A percentile compares a stretch with the other conserved stretches of the same genome.
Conservation (phyloP, 2,113 vertebrate species). For the Asarcornis scutulata region DNA sequence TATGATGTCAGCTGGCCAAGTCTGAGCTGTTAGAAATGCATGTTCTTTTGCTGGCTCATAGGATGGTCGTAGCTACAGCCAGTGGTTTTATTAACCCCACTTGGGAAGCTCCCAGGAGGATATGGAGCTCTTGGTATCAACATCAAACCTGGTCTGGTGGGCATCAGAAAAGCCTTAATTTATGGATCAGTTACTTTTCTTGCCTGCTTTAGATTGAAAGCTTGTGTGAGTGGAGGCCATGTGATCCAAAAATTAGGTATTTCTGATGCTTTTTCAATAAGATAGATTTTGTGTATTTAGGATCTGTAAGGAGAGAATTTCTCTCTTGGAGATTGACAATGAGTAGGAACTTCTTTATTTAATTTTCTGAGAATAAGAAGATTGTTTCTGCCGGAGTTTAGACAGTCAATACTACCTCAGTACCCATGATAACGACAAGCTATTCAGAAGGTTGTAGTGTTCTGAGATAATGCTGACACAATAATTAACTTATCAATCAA, state of each 20-base stretch:
- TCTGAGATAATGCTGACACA: conserved; percentile 16
- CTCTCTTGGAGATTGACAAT: neutral
- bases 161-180: too few species aligned
- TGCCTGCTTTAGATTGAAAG: too few species aligned
- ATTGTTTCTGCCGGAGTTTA: neutral
- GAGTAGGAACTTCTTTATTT: neutral
- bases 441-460: neutral
- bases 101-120: too few species aligned
- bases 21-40: neutral
- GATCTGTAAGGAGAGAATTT: neutral
- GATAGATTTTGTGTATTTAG: neutral
- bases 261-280: neutral
- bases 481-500: conserved; percentile 46
- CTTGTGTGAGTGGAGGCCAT: too few species aligned
- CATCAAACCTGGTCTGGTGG: too few species aligned
- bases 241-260: neutral
- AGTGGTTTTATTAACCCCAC: neutral
- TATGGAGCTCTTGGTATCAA: neutral
- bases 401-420: neutral
- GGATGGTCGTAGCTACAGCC: neutral
- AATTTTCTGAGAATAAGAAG: neutral
- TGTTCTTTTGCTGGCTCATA: neutral
- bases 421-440: neutral
- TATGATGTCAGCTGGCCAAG: neutral
- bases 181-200: too few species aligned